Evolutionary conservation across 1,140 invertebrate genomes (phyloP).

Genomic region (Cotesia chilonis): DNA sequence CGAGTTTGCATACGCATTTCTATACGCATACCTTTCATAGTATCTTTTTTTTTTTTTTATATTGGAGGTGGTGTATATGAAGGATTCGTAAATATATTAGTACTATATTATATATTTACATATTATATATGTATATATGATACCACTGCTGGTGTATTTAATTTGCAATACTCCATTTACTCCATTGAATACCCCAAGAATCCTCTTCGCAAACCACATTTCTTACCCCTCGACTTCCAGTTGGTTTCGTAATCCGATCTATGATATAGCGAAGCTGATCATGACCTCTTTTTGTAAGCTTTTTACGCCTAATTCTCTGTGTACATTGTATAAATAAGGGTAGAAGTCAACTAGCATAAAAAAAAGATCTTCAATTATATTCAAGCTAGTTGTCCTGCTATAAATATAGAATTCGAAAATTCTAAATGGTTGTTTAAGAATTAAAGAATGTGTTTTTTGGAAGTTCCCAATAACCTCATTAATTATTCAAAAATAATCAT

Average conservation of each 20-base stretch:
- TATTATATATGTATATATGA: background rate
- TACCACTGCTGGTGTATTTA: conserved; percentile 47
- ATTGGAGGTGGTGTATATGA: conserved; percentile 3
- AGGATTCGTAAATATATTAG: conserved; percentile 16
- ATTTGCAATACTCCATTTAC: conserved; percentile 59
- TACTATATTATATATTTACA: conserved; percentile 17
- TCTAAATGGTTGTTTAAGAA: no score
- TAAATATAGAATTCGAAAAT: no score
- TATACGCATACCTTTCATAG: conserved; percentile 38
- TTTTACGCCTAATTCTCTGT: conserved; percentile 42
- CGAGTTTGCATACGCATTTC: conserved; percentile 54
- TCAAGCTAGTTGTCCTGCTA: conserved; percentile 41
- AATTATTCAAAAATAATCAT: no score
- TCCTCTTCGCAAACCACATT: conserved; percentile 52
- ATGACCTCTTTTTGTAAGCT: conserved; percentile 25
- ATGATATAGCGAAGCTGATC: conserved; percentile 33
- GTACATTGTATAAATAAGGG: conserved; percentile 6
- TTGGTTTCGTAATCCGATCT: conserved; percentile 45
- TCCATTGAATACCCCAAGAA: conserved; percentile 52
- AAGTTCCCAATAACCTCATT: no score
- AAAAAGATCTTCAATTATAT: conserved; percentile 36
- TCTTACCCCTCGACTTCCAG: conserved; percentile 39
- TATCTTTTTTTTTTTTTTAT: conserved; percentile 15
- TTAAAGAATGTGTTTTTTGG: no score
- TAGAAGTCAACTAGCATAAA: background rate